These are phyloP conservation scores for Lasioglossum morio DNA, from an alignment of 2,888 invertebrate genomes.

Conservation along the genomic window DNA sequence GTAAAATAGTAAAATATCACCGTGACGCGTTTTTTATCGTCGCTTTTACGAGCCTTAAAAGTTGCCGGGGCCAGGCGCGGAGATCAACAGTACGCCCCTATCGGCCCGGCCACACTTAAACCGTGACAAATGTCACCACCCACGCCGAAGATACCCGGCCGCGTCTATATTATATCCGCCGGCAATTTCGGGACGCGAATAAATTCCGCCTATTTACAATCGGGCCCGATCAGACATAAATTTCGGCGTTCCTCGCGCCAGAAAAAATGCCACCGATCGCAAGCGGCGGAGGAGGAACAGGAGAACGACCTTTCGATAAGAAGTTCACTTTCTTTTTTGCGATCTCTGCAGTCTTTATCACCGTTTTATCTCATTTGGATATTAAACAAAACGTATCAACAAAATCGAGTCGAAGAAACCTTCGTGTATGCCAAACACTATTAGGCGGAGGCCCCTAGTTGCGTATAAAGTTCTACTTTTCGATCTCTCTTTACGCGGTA, in stretches of 20 bases:
- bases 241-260: slow-evolving; percentile 34
- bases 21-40: slow-evolving; percentile 64
- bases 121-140: slow-evolving; percentile 74
- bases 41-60: slow-evolving; percentile 70
- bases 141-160: slow-evolving; percentile 67
- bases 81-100: slow-evolving; percentile 59
- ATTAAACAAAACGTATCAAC: not conserved
- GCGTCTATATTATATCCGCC: slow-evolving; percentile 61
- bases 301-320: slow-evolving; percentile 31
- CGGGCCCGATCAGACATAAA: slow-evolving; percentile 61
- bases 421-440: not conserved
- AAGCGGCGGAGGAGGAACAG: slow-evolving; percentile 20
- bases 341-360: too few relatives aligned
- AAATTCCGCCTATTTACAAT: slow-evolving; percentile 71
- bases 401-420: not conserved
- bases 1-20: slow-evolving; percentile 75
- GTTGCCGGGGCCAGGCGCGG: slow-evolving; percentile 40
- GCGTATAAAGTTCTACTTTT: not conserved
- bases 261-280: slow-evolving; percentile 48
- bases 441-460: not conserved
- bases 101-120: slow-evolving; percentile 66
- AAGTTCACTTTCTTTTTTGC: not conserved
- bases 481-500: not conserved
- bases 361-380: not conserved
- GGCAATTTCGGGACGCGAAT: slow-evolving; percentile 69